Conservation (phyloP, 1,140 invertebrate species). For the Epicauta chinensis region DNA sequence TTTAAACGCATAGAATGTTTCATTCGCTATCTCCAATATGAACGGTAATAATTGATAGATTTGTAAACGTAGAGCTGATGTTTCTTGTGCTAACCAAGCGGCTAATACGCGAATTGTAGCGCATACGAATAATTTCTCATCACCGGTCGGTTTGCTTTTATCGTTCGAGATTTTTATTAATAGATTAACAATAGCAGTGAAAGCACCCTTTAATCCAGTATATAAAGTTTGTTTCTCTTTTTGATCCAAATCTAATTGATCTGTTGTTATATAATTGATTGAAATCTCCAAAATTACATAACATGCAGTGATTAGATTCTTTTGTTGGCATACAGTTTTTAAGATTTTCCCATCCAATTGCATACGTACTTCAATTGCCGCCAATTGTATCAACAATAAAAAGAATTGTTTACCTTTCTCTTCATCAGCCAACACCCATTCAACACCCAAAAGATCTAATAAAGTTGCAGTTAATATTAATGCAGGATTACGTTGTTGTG, state of each 20-base stretch:
- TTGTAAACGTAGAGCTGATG: constrained; percentile 77
- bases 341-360: constrained; percentile 79
- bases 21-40: constrained; percentile 71
- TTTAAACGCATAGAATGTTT: constrained; percentile 69
- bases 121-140: constrained; percentile 68
- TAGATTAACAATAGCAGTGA: constrained; percentile 72
- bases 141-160: constrained; percentile 55
- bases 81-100: constrained; percentile 87
- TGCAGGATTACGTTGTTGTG: constrained; percentile 80
- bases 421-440: constrained; percentile 73
- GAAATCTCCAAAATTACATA: constrained; percentile 78
- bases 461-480: constrained; percentile 73
- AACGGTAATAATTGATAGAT: constrained; percentile 73
- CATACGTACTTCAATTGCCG: constrained; percentile 89
- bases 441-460: constrained; percentile 74
- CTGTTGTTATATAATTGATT: constrained; percentile 72
- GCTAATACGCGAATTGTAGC: constrained; percentile 77
- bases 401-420: constrained; percentile 77
- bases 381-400: constrained; percentile 74
- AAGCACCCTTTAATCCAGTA: constrained; percentile 83
- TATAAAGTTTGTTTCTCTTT: constrained; percentile 87
- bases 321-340: constrained; percentile 67
- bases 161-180: constrained; percentile 67
- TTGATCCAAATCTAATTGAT: constrained; percentile 75
- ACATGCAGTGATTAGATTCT: constrained; percentile 72